phyloP scores from a whole-genome alignment of 2,888 invertebrate genomes.

The Stenodera caucasica region DNA sequence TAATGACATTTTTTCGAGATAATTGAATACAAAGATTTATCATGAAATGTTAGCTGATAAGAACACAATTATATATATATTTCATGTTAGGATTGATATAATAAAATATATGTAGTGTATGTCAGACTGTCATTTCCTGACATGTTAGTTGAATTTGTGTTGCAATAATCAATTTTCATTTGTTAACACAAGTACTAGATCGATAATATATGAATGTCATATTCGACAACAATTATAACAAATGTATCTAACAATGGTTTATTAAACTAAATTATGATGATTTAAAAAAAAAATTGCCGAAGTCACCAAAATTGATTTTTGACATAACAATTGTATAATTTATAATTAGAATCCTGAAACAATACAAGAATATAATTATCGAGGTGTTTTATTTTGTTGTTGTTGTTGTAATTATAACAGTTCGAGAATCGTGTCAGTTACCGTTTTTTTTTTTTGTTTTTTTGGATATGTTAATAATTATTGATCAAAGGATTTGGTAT shows the following conservation, averaged over 20 bases:
- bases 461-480: background rate
- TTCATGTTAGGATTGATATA: background rate
- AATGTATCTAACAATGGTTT: background rate
- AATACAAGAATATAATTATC: too few relatives aligned
- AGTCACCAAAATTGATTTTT: too few relatives aligned
- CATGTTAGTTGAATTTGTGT: constrained; percentile 9
- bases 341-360: background rate
- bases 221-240: background rate
- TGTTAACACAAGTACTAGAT: constrained; percentile 5
- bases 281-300: too few relatives aligned
- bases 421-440: background rate
- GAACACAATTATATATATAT: background rate
- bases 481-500: background rate
- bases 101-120: background rate
- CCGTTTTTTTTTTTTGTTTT: too few relatives aligned
- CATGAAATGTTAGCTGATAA: background rate
- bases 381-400: too few relatives aligned
- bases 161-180: constrained; percentile 9
- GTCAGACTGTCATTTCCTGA: constrained; percentile 6
- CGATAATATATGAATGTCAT: constrained; percentile 9
- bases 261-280: too few relatives aligned
- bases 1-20: background rate
- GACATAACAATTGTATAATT: background rate
- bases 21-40: background rate
- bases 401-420: background rate